Conservation (phyloP, 2,113 vertebrate species). For the Dasyornis broadbenti region DNA sequence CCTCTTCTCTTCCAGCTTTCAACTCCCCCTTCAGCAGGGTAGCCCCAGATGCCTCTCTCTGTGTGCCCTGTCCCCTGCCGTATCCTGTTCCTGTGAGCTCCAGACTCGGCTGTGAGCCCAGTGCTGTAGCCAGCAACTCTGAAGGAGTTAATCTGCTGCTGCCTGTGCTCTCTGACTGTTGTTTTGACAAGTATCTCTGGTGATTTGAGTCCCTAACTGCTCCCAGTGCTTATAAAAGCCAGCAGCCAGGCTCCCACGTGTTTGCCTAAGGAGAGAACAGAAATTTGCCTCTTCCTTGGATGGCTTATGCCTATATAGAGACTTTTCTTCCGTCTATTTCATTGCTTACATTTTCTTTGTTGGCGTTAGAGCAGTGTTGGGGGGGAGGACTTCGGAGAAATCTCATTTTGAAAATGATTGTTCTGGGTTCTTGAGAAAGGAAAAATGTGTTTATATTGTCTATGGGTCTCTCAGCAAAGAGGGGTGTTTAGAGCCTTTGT, state of each 20-base stretch:
- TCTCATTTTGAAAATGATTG: neutral
- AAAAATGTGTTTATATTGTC: neutral
- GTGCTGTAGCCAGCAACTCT: neutral
- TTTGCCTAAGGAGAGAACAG: conserved; percentile 30
- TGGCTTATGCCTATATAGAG: neutral
- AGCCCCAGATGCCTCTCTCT: neutral
- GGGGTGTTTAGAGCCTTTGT: neutral
- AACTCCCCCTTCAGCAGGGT: neutral
- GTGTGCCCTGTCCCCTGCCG: neutral
- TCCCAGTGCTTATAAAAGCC: conserved; percentile 36
- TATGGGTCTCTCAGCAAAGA: neutral
- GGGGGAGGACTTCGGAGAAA: neutral
- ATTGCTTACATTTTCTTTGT: neutral
- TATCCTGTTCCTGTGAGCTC: neutral
- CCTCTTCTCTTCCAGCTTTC: neutral
- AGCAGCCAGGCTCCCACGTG: conserved; percentile 30
- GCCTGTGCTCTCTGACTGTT: conserved; percentile 32
- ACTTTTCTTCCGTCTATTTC: neutral
- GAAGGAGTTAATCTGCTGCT: conserved; percentile 51
- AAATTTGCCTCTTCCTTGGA: conserved; percentile 5
- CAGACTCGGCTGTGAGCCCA: neutral
- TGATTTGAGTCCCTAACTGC: conserved; percentile 55
- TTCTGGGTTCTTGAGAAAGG: neutral
- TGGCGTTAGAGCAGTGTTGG: neutral
- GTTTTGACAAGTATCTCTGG: conserved; percentile 57